These are phyloP conservation scores for Esox lucius DNA, from an alignment of 2,797 vertebrate genomes.

Conservation along the genomic window DNA sequence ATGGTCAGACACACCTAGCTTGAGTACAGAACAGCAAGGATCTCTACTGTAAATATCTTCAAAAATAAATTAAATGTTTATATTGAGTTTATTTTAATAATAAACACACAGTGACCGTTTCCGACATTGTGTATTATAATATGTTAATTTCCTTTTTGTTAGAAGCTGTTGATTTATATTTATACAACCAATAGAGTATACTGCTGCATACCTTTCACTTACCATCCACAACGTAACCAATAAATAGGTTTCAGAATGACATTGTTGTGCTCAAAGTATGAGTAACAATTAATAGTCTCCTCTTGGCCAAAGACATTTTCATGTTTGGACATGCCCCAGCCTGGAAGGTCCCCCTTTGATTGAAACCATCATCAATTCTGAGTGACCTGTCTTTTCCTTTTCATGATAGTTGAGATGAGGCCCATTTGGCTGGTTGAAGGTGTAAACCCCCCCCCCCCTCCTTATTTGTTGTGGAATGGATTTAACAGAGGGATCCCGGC, in stretches of 20 bases:
- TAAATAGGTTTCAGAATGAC: conserved; percentile 38
- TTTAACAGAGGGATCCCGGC: conserved; percentile 68
- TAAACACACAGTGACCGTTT: too few relatives aligned
- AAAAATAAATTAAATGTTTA: too few relatives aligned
- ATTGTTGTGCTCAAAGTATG: conserved; percentile 20
- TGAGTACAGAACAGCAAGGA: too few relatives aligned
- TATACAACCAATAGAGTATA: neutral
- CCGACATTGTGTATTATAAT: too few relatives aligned
- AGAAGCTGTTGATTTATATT: neutral
- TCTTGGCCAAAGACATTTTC: conserved; percentile 36
- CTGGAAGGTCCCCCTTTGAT: conserved; percentile 51
- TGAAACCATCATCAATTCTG: conserved; percentile 51
- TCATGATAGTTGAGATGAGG: conserved; percentile 42
- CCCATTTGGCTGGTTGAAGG: conserved; percentile 49
- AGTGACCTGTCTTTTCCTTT: conserved; percentile 42
- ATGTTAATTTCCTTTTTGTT: neutral
- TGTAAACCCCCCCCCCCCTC: conserved; percentile 63
- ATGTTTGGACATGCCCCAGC: conserved; percentile 65
- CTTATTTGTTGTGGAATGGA: conserved; percentile 66
- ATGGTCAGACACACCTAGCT: too few relatives aligned
- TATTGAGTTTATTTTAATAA: too few relatives aligned
- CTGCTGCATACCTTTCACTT: neutral
- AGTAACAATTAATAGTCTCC: conserved; percentile 45
- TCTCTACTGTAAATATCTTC: too few relatives aligned
- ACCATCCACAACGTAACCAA: neutral